Evolutionary conservation across 2,113 vertebrate genomes (phyloP).

Genomic region (Urocynchramus pylzowi): DNA sequence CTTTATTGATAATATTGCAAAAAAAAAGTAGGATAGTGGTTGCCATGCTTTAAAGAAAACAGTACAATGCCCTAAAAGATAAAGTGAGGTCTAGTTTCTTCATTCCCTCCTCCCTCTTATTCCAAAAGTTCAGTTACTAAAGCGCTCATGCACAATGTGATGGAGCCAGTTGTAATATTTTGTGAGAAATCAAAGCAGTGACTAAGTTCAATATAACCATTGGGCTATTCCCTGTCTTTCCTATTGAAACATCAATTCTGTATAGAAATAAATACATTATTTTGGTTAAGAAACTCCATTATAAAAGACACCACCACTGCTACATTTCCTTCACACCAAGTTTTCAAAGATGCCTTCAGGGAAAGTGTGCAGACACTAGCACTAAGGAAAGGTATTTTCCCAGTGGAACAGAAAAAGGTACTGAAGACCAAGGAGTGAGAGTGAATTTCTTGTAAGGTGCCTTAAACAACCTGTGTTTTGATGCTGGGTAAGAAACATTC

Average conservation of each 20-base stretch:
- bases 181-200: background rate
- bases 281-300: background rate
- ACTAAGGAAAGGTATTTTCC: background rate
- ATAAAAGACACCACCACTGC: background rate
- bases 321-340: background rate
- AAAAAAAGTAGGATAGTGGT: background rate
- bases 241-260: background rate
- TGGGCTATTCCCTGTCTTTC: background rate
- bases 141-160: background rate
- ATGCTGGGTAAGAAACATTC: background rate
- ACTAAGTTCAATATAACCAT: background rate
- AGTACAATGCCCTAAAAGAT: background rate
- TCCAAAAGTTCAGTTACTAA: background rate
- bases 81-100: background rate
- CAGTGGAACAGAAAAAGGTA: background rate
- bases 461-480: background rate
- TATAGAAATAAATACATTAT: background rate
- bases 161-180: background rate
- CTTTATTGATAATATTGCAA: background rate
- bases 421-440: background rate
- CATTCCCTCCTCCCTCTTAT: background rate
- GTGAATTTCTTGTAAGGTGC: background rate
- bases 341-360: background rate
- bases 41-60: background rate
- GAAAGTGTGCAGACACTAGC: background rate